These are phyloP conservation scores for Rhinichthys osculus DNA, from an alignment of 2,797 vertebrate species.

Conservation along the genomic window DNA sequence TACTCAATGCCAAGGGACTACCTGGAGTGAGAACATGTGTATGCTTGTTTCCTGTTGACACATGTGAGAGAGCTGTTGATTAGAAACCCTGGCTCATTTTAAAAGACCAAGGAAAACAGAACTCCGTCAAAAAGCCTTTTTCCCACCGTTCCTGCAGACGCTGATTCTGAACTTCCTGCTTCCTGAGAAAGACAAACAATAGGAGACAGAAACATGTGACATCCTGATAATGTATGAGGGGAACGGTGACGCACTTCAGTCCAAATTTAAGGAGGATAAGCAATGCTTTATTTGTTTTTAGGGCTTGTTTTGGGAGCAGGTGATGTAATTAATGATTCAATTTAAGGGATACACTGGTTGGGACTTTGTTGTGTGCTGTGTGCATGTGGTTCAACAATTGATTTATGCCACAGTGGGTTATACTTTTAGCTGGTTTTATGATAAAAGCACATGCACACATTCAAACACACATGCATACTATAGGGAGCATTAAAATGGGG, in stretches of 20 bases:
- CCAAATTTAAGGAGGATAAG: constrained; percentile 35
- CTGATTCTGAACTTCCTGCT: constrained; percentile 78
- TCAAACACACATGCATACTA: constrained; percentile 20
- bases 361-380: not conserved
- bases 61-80: constrained; percentile 43
- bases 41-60: constrained; percentile 53
- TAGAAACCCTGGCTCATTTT: constrained; percentile 34
- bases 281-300: constrained; percentile 29
- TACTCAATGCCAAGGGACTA: constrained; percentile 17
- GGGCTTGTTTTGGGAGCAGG: not conserved
- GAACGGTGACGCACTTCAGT: constrained; percentile 51
- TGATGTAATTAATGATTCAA: constrained; percentile 12
- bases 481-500: constrained; percentile 73
- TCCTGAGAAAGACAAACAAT: constrained; percentile 80
- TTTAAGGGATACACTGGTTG: not conserved
- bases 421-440: constrained; percentile 44
- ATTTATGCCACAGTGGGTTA: constrained; percentile 56
- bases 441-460: constrained; percentile 51
- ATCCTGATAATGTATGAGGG: constrained; percentile 68
- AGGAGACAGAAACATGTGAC: constrained; percentile 68
- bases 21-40: constrained; percentile 41
- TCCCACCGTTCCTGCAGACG: constrained; percentile 52
- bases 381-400: not conserved
- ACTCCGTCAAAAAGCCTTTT: constrained; percentile 40
- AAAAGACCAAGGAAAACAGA: constrained; percentile 8